Evolutionary conservation across 2,888 invertebrate species (phyloP).

Genomic region (Hesperia comma): DNA sequence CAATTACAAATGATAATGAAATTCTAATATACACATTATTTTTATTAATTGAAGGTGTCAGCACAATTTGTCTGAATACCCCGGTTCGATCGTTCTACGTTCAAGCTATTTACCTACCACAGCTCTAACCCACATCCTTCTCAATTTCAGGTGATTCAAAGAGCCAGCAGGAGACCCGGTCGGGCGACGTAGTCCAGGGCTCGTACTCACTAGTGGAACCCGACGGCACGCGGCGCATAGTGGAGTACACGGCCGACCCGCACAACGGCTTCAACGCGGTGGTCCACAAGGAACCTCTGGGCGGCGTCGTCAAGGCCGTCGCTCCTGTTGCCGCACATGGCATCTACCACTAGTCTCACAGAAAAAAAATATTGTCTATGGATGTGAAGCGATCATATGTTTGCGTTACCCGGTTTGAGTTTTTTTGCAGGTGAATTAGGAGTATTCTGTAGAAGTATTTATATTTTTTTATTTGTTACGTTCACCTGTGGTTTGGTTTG

Average conservation of each 20-base stretch:
- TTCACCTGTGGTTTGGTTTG: background rate
- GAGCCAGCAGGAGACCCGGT: constrained; percentile 80
- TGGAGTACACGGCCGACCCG: constrained; percentile 87
- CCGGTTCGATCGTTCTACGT: too few relatives aligned
- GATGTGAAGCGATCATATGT: constrained; percentile 26
- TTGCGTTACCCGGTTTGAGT: constrained; percentile 7
- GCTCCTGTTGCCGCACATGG: constrained; percentile 63
- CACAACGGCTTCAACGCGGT: constrained; percentile 87
- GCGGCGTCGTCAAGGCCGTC: constrained; percentile 74
- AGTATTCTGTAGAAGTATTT: background rate
- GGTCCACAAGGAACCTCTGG: constrained; percentile 85
- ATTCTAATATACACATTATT: too few relatives aligned
- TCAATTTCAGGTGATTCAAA: constrained; percentile 69
- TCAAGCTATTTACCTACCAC: too few relatives aligned
- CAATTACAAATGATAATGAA: too few relatives aligned
- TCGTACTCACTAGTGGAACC: constrained; percentile 86
- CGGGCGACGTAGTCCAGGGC: constrained; percentile 86
- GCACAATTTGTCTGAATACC: too few relatives aligned
- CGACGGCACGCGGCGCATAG: constrained; percentile 85
- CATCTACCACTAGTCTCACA: constrained; percentile 41
- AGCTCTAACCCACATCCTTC: too few relatives aligned
- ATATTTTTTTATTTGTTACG: background rate
- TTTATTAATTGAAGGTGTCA: too few relatives aligned
- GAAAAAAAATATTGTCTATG: constrained; percentile 41
- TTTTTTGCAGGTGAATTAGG: background rate